phyloP scores from a whole-genome alignment of 2,113 vertebrate species.

The Mus pahari region DNA sequence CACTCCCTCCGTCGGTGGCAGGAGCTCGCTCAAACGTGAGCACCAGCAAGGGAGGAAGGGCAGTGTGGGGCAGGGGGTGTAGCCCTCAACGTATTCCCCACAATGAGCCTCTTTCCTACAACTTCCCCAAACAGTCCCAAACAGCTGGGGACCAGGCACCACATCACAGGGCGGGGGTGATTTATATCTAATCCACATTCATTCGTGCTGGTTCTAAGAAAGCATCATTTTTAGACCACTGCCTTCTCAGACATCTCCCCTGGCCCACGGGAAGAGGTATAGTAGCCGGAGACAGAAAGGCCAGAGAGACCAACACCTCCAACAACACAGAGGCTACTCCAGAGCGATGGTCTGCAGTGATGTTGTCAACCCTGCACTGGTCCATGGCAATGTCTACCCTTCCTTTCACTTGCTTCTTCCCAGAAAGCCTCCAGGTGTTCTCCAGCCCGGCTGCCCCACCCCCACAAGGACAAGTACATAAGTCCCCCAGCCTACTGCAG shows the following conservation, averaged over 20 bases:
- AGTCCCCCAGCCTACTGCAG: not conserved
- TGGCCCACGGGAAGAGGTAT: not conserved
- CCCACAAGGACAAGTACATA: not conserved
- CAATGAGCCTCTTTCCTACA: not conserved
- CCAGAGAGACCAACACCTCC: accelerated
- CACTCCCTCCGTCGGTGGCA: too few species aligned
- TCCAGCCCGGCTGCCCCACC: not conserved
- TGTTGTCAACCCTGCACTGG: accelerated
- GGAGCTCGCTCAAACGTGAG: not conserved
- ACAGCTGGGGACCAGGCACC: not conserved
- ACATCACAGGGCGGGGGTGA: too few species aligned
- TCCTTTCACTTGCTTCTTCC: not conserved
- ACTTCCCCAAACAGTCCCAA: too few species aligned
- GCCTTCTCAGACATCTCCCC: accelerated
- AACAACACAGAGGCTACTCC: not conserved
- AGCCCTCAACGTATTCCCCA: not conserved
- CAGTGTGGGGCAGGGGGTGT: too few species aligned
- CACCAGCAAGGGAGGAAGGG: not conserved
- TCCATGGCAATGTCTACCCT: not conserved
- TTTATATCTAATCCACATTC: not conserved
- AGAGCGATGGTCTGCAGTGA: not conserved
- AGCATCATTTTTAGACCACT: not conserved
- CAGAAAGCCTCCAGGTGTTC: not conserved
- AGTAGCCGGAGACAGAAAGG: not conserved
- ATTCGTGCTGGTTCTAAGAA: not conserved